Conservation (phyloP, 1,140 invertebrate species). For the Macrostomum lignano region DNA sequence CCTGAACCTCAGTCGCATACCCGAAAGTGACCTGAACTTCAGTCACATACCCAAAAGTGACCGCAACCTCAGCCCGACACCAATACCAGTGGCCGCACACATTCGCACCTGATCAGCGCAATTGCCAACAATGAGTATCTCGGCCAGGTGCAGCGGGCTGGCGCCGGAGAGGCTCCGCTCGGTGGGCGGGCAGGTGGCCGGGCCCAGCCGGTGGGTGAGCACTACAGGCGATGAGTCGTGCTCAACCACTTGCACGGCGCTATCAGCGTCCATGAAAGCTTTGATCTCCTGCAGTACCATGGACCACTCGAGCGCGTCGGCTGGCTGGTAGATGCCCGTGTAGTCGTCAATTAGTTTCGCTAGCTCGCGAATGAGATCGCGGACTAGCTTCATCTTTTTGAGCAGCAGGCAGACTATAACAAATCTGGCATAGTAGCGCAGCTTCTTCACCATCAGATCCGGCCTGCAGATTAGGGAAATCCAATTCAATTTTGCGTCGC, state of each 20-base stretch:
- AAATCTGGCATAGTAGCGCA: constrained; percentile 77
- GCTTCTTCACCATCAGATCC: constrained; percentile 45
- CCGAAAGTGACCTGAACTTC: no score
- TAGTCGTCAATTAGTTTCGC: constrained; percentile 56
- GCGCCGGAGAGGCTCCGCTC: constrained; percentile 44
- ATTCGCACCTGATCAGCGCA: constrained; percentile 49
- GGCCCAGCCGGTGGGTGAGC: constrained; percentile 42
- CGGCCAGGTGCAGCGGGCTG: constrained; percentile 43
- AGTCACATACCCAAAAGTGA: no score
- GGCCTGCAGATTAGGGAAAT: not conserved
- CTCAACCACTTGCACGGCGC: constrained; percentile 53
- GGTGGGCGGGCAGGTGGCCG: constrained; percentile 51
- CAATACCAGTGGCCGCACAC: no score
- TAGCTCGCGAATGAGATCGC: constrained; percentile 65
- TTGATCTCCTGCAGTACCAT: constrained; percentile 73
- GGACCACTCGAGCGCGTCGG: constrained; percentile 81
- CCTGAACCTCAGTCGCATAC: no score
- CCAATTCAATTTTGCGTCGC: not conserved
- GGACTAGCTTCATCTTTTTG: constrained; percentile 70
- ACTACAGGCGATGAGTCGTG: constrained; percentile 50
- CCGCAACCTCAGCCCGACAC: no score
- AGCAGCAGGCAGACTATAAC: constrained; percentile 76
- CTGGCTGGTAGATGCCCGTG: constrained; percentile 68
- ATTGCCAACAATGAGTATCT: constrained; percentile 74
- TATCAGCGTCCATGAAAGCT: constrained; percentile 68